These are phyloP conservation scores for Drosophila oshimai DNA, from an alignment of 1,140 invertebrate species.

Conservation along the genomic window DNA sequence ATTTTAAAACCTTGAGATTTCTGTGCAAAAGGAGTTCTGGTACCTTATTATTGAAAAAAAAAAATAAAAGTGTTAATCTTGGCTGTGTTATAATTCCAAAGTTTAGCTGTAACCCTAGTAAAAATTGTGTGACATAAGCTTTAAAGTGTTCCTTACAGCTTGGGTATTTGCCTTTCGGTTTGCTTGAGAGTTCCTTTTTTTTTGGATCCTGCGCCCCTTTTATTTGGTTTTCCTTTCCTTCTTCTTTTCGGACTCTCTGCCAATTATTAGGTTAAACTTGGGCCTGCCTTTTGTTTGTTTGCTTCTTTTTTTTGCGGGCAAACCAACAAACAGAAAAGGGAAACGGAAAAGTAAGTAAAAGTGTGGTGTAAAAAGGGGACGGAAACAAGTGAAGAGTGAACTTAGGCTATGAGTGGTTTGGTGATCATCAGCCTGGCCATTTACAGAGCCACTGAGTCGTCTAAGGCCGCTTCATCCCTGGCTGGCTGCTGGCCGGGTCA, in stretches of 20 bases:
- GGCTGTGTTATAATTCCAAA: too few relatives aligned
- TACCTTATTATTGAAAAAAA: too few relatives aligned
- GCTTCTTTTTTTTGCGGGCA: constrained; percentile 29
- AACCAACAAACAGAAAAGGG: constrained; percentile 21
- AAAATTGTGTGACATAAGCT: not conserved
- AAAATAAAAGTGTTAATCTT: too few relatives aligned
- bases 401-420: constrained; percentile 38
- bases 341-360: constrained; percentile 2
- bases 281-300: constrained; percentile 39
- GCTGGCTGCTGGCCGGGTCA: constrained; percentile 77
- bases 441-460: constrained; percentile 82
- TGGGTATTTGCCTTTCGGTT: constrained; percentile 1
- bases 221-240: constrained; percentile 5
- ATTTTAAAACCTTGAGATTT: too few relatives aligned
- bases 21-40: too few relatives aligned
- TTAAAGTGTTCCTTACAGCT: too few relatives aligned
- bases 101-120: not conserved
- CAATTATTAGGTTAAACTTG: constrained; percentile 56
- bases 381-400: not conserved
- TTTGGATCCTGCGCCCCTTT: not conserved
- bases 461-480: constrained; percentile 56
- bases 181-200: not conserved
- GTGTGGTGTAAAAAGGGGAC: too few relatives aligned
- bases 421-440: constrained; percentile 56
- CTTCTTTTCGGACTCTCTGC: constrained; percentile 11